These are phyloP conservation scores for Peromyscus polionotus DNA, from an alignment of 2,113 vertebrate genomes.

Conservation along the genomic window DNA sequence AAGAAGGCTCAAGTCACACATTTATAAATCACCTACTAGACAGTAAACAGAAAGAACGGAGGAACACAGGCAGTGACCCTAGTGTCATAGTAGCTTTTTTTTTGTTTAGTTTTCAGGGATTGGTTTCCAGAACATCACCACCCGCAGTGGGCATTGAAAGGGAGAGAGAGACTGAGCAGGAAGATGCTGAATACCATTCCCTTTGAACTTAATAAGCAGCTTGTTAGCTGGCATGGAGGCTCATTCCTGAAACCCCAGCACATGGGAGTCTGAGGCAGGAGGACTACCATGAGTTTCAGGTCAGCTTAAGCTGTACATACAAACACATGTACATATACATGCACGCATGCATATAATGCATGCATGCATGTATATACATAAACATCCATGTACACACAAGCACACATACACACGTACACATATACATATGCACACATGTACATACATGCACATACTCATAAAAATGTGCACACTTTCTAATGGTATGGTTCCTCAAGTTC, in stretches of 20 bases:
- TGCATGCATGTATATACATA: not conserved
- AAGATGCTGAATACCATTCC: not conserved
- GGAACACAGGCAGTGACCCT: not conserved
- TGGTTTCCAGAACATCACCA: not conserved
- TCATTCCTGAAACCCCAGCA: not conserved
- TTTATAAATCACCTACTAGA: not conserved
- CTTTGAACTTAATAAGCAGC: not conserved
- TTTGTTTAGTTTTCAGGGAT: slow-evolving; percentile 13
- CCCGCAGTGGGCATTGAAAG: not conserved
- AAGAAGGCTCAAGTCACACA: not conserved
- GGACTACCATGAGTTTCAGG: not conserved
- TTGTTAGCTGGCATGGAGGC: not conserved
- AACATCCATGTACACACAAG: not conserved
- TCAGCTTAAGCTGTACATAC: not conserved
- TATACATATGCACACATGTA: too few species aligned
- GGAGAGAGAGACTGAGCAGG: not conserved
- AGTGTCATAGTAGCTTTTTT: not conserved
- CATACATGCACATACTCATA: not conserved
- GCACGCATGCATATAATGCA: not conserved
- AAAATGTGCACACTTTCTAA: not conserved
- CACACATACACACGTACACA: not conserved
- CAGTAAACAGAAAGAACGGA: not conserved
- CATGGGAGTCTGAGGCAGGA: not conserved
- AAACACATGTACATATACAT: not conserved
- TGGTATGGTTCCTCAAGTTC: not conserved